phyloP scores from a whole-genome alignment of 2,888 invertebrate species.

The Phania funesta region DNA sequence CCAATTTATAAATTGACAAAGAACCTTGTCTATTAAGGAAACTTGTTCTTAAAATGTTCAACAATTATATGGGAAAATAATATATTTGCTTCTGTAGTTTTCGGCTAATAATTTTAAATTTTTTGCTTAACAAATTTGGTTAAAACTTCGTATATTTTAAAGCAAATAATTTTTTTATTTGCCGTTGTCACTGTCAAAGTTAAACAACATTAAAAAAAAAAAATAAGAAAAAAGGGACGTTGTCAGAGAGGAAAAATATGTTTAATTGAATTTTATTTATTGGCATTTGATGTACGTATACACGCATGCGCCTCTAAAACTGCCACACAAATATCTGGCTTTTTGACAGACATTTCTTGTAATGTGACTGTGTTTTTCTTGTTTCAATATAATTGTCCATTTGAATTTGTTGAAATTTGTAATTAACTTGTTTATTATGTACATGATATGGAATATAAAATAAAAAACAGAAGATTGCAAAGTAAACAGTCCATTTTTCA shows the following conservation, averaged over 20 bases:
- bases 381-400: no score
- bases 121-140: constrained; percentile 49
- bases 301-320: constrained; percentile 65
- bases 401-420: constrained; percentile 42
- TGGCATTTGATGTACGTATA: constrained; percentile 66
- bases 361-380: background rate
- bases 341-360: constrained; percentile 50
- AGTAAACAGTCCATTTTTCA: constrained; percentile 33
- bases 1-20: constrained; percentile 53
- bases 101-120: constrained; percentile 53
- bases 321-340: constrained; percentile 58
- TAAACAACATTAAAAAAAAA: background rate
- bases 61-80: constrained; percentile 55
- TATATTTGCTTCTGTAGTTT: constrained; percentile 27
- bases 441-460: constrained; percentile 33
- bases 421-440: constrained; percentile 63
- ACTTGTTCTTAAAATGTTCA: constrained; percentile 55
- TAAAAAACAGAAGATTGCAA: constrained; percentile 7
- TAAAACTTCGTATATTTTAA: constrained; percentile 50
- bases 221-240: background rate
- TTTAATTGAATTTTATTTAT: constrained; percentile 60
- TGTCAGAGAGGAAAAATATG: constrained; percentile 16
- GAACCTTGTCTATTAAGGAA: constrained; percentile 64
- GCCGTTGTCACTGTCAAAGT: constrained; percentile 5
- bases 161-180: constrained; percentile 16